Percentiles rank a stretch among this genome's conserved stretches.
phyloP scores from a whole-genome alignment of 2,113 vertebrate genomes.

The Fulica atra region DNA sequence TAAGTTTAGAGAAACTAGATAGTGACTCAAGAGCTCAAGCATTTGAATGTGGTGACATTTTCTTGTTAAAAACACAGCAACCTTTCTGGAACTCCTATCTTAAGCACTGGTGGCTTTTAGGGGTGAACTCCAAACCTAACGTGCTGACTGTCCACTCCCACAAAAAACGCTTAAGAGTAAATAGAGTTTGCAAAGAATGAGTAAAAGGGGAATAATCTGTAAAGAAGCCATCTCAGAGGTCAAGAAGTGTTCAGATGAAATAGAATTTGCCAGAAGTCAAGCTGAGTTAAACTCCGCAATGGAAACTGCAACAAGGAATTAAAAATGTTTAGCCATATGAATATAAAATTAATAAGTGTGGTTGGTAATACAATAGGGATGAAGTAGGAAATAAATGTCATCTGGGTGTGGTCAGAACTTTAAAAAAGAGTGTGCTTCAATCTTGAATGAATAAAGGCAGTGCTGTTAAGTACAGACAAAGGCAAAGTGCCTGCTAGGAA shows the following conservation, averaged over 20 bases:
- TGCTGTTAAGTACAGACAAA: neutral
- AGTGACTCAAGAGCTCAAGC: conserved; percentile 1
- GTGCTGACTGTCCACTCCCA: neutral
- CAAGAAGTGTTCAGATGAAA: neutral
- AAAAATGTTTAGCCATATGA: neutral
- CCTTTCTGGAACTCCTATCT: neutral
- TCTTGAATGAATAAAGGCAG: neutral
- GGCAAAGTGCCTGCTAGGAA: neutral
- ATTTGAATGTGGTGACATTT: neutral
- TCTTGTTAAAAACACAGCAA: neutral
- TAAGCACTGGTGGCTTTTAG: neutral
- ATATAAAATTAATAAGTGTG: neutral
- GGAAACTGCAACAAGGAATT: neutral
- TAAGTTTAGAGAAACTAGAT: neutral
- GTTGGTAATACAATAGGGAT: neutral
- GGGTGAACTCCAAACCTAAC: neutral
- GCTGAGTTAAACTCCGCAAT: neutral
- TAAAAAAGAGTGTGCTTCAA: neutral
- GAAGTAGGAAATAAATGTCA: neutral
- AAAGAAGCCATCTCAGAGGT: neutral
- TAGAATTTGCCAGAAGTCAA: conserved; percentile 10
- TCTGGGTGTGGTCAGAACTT: neutral
- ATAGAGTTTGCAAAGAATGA: conserved; percentile 1
- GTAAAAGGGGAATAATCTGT: neutral
- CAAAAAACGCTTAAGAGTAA: neutral